These are phyloP conservation scores for Clepsis dumicolana DNA, from an alignment of 2,888 invertebrate species.

Conservation along the genomic window DNA sequence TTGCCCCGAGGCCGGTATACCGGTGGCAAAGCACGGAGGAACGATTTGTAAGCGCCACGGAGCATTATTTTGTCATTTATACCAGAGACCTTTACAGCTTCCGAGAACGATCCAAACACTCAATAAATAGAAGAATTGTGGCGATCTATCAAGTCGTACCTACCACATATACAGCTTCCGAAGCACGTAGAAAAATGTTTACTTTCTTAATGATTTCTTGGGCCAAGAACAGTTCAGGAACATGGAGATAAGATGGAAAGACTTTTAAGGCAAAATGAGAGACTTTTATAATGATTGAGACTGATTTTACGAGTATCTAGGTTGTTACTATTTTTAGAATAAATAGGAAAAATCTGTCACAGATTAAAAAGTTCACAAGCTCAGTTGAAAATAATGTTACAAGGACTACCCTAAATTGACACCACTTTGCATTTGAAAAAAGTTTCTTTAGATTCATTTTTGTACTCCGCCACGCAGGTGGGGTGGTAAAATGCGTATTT, in stretches of 20 bases:
- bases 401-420: slow-evolving; percentile 14
- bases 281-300: no score
- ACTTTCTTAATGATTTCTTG: not conserved
- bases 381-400: not conserved
- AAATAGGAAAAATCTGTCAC: no score
- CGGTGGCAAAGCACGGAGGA: slow-evolving; percentile 76
- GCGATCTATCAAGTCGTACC: slow-evolving; percentile 34
- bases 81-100: slow-evolving; percentile 58
- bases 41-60: slow-evolving; percentile 79
- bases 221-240: not conserved
- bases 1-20: slow-evolving; percentile 50
- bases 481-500: slow-evolving; percentile 33
- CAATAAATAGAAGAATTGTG: slow-evolving; percentile 42
- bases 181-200: not conserved
- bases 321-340: not conserved
- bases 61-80: slow-evolving; percentile 75
- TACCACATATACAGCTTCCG: slow-evolving; percentile 17
- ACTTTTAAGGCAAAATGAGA: no score
- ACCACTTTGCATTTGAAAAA: slow-evolving; percentile 47
- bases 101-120: slow-evolving; percentile 47
- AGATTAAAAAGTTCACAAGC: no score
- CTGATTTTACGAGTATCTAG: no score
- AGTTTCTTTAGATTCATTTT: slow-evolving; percentile 31
- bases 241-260: not conserved
- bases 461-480: slow-evolving; percentile 25